Evolutionary conservation across 2,797 vertebrate species (phyloP), one percentile per base, ranked within the genome.

Genomic region (Aplochiton taeniatus): DNA sequence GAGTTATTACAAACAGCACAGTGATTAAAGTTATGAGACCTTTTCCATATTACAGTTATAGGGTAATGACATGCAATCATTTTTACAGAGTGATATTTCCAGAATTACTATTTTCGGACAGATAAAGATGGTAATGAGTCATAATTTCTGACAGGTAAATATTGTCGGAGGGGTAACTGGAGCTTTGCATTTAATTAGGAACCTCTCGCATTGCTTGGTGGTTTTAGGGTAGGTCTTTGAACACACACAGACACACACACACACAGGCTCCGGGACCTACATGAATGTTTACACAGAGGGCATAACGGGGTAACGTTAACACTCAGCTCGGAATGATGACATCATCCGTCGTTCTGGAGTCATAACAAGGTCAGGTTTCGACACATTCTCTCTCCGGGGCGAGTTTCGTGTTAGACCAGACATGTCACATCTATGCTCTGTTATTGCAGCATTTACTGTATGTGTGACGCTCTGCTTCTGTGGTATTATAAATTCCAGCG

Each of bases 121-220:
- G 47, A 66, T 69, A 63, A 57, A 67, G 45, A 61, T 51, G 14
- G 46, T 42, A 68, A 42, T 68, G 58, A 55, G 43, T 59, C 49
- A 69, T 67, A 11, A 19, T 58, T 76, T 65, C 69, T 75, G 41
- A 62, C 59, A 61, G 44, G 51, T 17, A 46, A 63, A 68, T 77
- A 65, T 74, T 66, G 66, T 19, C 60, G 50, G 42, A 64, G 45
- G 43, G 56, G 68, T 65, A 52, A 65, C 57, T 65, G 51, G 16
- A 73, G 58, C 60, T 60, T 16, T 71, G 47, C 18, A 19, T 9
- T 41, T 69, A 41, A 62, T 62, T 56, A 62, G 20, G 9, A 72
- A 69, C 56, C 55, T 55, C 58, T 65, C 62, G 47, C 49, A 7
- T 68, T 52, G 19, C 53, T 53, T 46, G 56, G 49, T 66, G 73